Base-by-base conservation (phyloP, 1,140 invertebrate species). In the Cydia strobilella region DNA sequence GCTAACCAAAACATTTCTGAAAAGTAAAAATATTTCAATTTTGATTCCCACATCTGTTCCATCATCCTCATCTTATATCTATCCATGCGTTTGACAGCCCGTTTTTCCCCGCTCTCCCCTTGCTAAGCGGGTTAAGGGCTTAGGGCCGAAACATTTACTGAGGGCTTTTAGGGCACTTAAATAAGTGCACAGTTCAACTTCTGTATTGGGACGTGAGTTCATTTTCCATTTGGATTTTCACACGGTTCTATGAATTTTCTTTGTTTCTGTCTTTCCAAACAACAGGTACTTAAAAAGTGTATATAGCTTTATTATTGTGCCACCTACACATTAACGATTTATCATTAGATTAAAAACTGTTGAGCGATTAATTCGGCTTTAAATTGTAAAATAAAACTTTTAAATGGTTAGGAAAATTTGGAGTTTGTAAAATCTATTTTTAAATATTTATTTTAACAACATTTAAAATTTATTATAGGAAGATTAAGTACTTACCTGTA, bases 61-160 rank as follows among this genome's bases (percentile, higher is more conserved):
- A 59, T 42, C 31, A 42, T 69, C 65, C n/a, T 18, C 25, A 23
- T 54, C 51, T 23, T 59, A 4, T 39, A 13, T 42, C 65, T 35
- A 39, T 2, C 31, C 65, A 42, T 69, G 65, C 65, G 65, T 39
- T 18, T 42, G 65, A 69, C 65, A 69, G 65, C 9, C 23, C 25
- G 2, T 10, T 13, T 20, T 20, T 4, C 54, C 18, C 54, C 3
- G 18, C 65, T 27, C 31, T 39, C 65, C 4, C 7, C 65, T 65
- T 7, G 59, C 2, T 69, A 69, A 69, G 65, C 65, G 65, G 65
- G 65, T 69, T 69, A 69, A 69, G 15, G 65, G 65, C 20, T 69
- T 69, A 35, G n/a, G 65, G 65, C 65, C 18, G n/a, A 39, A 69
- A 69, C 65, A 69, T 69, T 69, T 69, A 35, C 62, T 63, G 35